Conservation (phyloP, 2,113 vertebrate species). For the Uropsilus gracilis region DNA sequence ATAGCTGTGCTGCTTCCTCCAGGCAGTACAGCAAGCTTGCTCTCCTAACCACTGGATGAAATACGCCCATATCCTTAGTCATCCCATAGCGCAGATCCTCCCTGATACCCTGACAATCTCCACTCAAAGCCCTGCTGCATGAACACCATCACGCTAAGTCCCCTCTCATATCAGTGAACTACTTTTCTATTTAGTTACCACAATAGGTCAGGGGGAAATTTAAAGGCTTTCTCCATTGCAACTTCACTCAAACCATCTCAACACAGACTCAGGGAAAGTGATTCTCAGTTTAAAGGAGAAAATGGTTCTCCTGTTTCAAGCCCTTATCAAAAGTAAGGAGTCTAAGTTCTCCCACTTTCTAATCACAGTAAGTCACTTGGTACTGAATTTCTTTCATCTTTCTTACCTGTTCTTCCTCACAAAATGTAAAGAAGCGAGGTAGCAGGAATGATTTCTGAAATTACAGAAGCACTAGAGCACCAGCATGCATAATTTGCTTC, state of each 20-base stretch:
- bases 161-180: background rate
- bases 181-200: background rate
- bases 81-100: background rate
- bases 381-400: background rate
- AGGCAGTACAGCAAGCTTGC: background rate
- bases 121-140: background rate
- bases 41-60: background rate
- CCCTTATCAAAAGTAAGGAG: background rate
- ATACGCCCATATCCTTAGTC: background rate
- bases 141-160: background rate
- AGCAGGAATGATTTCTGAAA: background rate
- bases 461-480: background rate
- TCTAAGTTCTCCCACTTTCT: background rate
- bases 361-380: background rate
- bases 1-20: background rate
- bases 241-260: background rate
- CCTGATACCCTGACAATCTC: background rate
- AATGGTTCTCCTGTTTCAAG: background rate
- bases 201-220: background rate
- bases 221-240: slow-evolving; percentile 10
- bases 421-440: background rate
- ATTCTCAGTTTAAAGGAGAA: background rate
- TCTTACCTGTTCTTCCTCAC: background rate
- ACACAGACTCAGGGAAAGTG: background rate
- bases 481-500: background rate